These are phyloP conservation scores for Linnaemya vulpina DNA, from an alignment of 2,888 invertebrate species.

Conservation along the genomic window DNA sequence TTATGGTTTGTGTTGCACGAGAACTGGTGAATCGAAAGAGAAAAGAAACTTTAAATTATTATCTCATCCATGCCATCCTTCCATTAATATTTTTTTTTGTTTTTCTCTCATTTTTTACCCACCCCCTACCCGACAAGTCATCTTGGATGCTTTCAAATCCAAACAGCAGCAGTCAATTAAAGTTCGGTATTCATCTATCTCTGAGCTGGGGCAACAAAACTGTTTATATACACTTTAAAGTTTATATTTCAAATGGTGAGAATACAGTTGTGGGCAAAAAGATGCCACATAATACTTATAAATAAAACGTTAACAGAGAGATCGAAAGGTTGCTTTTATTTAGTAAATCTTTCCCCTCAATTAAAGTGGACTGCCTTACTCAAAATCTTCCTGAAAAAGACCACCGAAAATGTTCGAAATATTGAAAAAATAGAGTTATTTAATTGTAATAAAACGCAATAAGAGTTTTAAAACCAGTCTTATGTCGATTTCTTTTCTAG, in stretches of 20 bases:
- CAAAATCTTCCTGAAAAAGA: too few relatives aligned
- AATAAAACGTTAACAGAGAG: too few relatives aligned
- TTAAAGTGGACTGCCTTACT: too few relatives aligned
- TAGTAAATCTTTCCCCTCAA: too few relatives aligned
- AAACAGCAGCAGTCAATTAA: conserved; percentile 21
- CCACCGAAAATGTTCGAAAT: too few relatives aligned
- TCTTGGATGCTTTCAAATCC: not conserved
- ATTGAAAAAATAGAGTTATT: too few relatives aligned
- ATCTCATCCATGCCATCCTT: conserved; percentile 34
- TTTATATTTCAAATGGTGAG: not conserved
- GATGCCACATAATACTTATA: not conserved
- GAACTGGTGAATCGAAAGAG: not conserved
- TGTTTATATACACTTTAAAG: conserved; percentile 24
- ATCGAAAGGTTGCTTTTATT: too few relatives aligned
- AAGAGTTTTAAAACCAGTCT: too few relatives aligned
- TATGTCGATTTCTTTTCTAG: too few relatives aligned
- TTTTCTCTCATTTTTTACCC: not conserved
- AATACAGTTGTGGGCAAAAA: conserved; percentile 4
- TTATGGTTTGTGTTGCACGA: conserved; percentile 27
- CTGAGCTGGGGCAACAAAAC: conserved; percentile 1
- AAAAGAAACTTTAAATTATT: conserved; percentile 33
- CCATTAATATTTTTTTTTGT: conserved; percentile 40
- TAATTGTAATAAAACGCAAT: too few relatives aligned
- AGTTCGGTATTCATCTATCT: conserved; percentile 25
- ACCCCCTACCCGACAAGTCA: not conserved